Evolutionary conservation across 2,888 invertebrate genomes (phyloP).

Genomic region (Dysmachus trigonus): DNA sequence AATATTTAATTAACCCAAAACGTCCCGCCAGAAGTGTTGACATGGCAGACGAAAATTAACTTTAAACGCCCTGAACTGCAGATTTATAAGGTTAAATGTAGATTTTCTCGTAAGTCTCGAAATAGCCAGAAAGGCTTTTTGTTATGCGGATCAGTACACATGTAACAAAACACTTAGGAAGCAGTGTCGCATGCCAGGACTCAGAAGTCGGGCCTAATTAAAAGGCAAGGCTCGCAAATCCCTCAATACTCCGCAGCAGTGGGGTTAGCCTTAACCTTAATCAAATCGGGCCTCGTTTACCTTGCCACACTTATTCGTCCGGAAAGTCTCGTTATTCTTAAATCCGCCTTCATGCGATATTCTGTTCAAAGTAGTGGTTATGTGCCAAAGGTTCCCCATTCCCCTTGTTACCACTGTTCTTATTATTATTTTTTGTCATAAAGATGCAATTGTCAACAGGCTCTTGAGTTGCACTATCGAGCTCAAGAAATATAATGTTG

Average conservation of each 20-base stretch:
- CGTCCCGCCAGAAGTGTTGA: not conserved
- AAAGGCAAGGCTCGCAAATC: not conserved
- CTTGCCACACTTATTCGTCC: not conserved
- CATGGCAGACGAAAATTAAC: not conserved
- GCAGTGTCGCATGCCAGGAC: not conserved
- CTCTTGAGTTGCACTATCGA: not conserved
- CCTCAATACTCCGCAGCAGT: not conserved
- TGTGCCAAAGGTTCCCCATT: not conserved
- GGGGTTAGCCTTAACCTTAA: constrained; percentile 15
- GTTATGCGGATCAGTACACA: not conserved
- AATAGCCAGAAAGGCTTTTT: not conserved
- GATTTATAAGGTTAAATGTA: not conserved
- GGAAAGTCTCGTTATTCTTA: not conserved
- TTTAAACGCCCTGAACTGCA: not conserved
- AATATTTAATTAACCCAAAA: no score
- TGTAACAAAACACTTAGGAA: not conserved
- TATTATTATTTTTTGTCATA: not conserved
- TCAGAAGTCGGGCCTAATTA: not conserved
- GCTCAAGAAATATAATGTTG: not conserved
- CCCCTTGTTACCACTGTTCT: not conserved
- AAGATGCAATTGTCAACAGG: constrained; percentile 20
- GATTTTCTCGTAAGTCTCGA: not conserved
- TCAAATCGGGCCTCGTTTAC: not conserved
- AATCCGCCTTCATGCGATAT: not conserved
- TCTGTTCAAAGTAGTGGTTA: constrained; percentile 5